phyloP scores from a whole-genome alignment of 2,113 vertebrate genomes.

The Candoia aspera region DNA sequence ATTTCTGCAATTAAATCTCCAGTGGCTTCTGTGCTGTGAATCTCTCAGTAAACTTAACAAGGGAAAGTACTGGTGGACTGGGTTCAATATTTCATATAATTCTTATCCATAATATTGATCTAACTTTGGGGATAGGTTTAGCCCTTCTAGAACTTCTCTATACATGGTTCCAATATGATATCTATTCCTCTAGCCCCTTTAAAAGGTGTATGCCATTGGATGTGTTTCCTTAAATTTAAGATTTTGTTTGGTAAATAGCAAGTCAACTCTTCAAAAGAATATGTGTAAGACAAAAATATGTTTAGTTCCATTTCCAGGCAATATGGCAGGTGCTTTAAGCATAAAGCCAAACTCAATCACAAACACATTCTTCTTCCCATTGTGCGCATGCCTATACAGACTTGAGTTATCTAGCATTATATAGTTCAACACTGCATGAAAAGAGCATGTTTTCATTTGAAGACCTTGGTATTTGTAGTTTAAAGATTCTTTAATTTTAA shows the following conservation, averaged over 20 bases:
- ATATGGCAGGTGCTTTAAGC: neutral
- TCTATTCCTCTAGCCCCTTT: no score
- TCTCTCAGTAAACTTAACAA: neutral
- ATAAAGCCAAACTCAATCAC: neutral
- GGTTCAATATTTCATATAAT: neutral
- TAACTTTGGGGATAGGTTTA: neutral
- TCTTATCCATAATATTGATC: neutral
- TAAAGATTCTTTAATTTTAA: neutral
- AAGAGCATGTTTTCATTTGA: neutral
- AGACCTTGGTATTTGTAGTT: neutral
- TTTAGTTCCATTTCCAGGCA: neutral
- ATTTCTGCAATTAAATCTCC: neutral
- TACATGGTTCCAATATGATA: no score
- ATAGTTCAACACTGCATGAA: neutral
- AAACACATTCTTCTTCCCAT: neutral
- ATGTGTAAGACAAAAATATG: neutral
- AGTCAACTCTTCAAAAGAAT: neutral
- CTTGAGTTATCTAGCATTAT: neutral
- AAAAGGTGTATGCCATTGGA: neutral
- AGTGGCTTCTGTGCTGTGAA: neutral
- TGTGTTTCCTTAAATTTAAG: neutral
- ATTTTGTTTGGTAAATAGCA: neutral
- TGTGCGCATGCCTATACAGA: no score
- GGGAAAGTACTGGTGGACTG: neutral
- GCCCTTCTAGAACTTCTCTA: neutral